A percentile compares a stretch with the other conserved stretches of the same genome.
Conservation (phyloP, 2,797 vertebrate species). For the Spheniscus humboldti region DNA sequence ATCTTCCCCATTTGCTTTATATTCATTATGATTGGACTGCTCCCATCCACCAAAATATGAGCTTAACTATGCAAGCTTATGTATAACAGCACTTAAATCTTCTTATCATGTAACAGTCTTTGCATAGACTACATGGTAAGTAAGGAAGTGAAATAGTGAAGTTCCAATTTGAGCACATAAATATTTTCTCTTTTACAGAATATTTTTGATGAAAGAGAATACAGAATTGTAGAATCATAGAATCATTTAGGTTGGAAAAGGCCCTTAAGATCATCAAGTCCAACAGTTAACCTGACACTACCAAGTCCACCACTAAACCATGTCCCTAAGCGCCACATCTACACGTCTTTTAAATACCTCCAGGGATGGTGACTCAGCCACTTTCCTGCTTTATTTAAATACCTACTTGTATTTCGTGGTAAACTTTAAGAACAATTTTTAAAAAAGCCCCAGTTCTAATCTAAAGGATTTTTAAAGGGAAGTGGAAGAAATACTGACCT, state of each 20-base stretch:
- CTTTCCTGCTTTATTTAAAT: background rate
- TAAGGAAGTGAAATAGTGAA: background rate
- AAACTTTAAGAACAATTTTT: background rate
- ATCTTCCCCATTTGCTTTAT: background rate
- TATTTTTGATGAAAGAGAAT: background rate
- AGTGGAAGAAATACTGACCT: background rate
- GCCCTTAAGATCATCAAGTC: background rate
- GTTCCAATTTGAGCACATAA: background rate
- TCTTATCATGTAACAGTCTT: background rate
- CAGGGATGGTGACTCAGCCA: background rate
- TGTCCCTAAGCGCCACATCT: background rate
- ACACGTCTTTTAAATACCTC: background rate
- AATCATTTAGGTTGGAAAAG: background rate
- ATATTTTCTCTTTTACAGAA: background rate
- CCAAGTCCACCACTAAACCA: background rate
- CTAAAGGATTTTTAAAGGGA: background rate
- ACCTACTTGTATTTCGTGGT: background rate
- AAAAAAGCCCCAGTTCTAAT: background rate
- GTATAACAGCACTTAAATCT: background rate
- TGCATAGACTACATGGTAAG: background rate
- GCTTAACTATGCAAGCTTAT: background rate
- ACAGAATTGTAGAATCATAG: background rate
- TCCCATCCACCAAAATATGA: background rate
- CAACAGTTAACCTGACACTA: background rate
- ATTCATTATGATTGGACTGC: background rate